A percentile compares a stretch with the other conserved stretches of the same genome.
Evolutionary conservation across 2,113 vertebrate genomes (phyloP).

Genomic region (Neogale vison): DNA sequence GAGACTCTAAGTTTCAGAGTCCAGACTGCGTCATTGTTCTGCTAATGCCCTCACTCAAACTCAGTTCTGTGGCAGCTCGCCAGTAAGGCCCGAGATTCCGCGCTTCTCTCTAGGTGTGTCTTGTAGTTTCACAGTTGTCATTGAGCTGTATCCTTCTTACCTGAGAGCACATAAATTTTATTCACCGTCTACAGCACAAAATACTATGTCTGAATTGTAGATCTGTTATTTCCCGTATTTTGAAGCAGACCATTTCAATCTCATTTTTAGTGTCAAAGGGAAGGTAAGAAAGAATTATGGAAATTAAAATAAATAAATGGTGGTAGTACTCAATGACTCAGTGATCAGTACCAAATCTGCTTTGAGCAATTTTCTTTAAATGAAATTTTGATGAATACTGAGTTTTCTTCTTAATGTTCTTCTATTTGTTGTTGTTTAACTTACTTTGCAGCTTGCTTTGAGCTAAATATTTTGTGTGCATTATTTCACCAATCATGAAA

Average conservation of each 20-base stretch:
- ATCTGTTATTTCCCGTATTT: conserved; percentile 8
- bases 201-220: background rate
- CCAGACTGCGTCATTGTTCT: background rate
- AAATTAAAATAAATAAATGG: background rate
- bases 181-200: background rate
- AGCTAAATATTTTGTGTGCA: conserved; percentile 41
- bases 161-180: background rate
- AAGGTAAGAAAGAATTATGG: background rate
- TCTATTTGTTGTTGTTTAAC: background rate
- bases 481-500: conserved; percentile 8
- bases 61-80: too few relatives aligned
- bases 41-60: background rate
- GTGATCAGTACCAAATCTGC: conserved; percentile 25
- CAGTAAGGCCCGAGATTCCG: background rate
- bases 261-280: background rate
- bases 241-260: conserved; percentile 12
- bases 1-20: background rate
- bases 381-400: background rate
- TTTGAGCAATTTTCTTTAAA: conserved; percentile 31
- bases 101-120: background rate
- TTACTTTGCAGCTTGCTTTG: background rate
- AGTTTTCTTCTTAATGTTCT: background rate
- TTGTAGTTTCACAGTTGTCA: background rate
- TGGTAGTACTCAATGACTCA: background rate
- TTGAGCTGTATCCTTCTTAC: background rate